phyloP scores from a whole-genome alignment of 2,888 invertebrate species.

The Protonemura montana region DNA sequence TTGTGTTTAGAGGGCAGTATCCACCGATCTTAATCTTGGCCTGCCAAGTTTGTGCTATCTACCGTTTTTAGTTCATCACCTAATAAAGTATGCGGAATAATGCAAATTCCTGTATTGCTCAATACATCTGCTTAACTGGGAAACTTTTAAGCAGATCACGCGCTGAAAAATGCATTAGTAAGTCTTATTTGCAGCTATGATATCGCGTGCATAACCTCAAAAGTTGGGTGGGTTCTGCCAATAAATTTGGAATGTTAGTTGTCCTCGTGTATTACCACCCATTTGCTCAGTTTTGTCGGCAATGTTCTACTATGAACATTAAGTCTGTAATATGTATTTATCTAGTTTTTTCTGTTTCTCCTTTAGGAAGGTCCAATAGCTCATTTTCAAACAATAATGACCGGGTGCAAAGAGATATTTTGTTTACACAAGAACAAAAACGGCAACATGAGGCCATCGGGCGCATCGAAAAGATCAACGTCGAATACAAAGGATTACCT shows the following conservation, averaged over 20 bases:
- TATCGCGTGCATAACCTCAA: not conserved
- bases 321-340: too few species aligned
- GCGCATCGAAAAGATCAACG: slow-evolving; percentile 90
- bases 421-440: slow-evolving; percentile 81
- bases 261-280: too few species aligned
- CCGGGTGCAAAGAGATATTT: slow-evolving; percentile 55
- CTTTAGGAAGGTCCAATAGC: not conserved
- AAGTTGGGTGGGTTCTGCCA: not conserved
- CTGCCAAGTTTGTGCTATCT: too few species aligned
- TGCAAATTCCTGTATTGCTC: not conserved
- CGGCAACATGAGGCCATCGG: slow-evolving; percentile 78
- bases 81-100: not conserved
- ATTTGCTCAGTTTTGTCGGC: too few species aligned
- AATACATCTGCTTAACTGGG: not conserved
- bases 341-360: not conserved
- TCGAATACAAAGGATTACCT: slow-evolving; percentile 78
- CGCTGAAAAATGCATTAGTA: not conserved
- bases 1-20: too few species aligned
- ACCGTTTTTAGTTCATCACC: not conserved
- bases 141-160: not conserved
- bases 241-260: too few species aligned
- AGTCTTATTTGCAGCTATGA: not conserved
- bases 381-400: not conserved
- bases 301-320: too few species aligned
- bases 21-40: too few species aligned